Evolutionary conservation across 2,888 invertebrate species (phyloP).

Genomic region (Phasia obesa): DNA sequence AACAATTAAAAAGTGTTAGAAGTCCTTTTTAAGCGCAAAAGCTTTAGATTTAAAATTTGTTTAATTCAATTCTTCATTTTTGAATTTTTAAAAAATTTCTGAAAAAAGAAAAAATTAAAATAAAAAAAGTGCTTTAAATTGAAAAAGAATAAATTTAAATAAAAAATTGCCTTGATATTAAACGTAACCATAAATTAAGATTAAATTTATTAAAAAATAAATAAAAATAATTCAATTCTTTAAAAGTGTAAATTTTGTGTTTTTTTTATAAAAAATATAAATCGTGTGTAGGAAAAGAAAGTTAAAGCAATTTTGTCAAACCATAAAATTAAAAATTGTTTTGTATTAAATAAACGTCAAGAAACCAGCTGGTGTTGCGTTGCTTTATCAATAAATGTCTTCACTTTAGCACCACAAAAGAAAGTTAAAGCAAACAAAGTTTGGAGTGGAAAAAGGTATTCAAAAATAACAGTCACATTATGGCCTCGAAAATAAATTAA

Average conservation of each 20-base stretch:
- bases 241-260: not conserved
- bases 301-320: not conserved
- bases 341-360: conserved; percentile 25
- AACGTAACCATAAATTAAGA: conserved; percentile 16
- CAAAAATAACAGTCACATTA: not conserved
- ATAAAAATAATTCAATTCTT: not conserved
- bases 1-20: not conserved
- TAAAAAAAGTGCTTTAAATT: conserved; percentile 56
- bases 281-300: not conserved
- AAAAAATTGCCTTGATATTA: conserved; percentile 11
- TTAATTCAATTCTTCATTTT: not conserved
- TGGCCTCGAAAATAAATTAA: conserved; percentile 32
- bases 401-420: conserved; percentile 7
- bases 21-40: not conserved
- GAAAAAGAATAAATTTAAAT: conserved; percentile 19
- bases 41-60: too few relatives aligned
- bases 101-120: conserved; percentile 46
- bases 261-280: not conserved
- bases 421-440: conserved; percentile 9
- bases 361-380: conserved; percentile 48
- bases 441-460: conserved; percentile 39
- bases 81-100: not conserved
- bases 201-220: conserved; percentile 16
- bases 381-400: conserved; percentile 22
- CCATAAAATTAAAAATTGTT: conserved; percentile 15